Base-by-base conservation (phyloP, 2,113 vertebrate species). In the Pampusana beccarii region DNA sequence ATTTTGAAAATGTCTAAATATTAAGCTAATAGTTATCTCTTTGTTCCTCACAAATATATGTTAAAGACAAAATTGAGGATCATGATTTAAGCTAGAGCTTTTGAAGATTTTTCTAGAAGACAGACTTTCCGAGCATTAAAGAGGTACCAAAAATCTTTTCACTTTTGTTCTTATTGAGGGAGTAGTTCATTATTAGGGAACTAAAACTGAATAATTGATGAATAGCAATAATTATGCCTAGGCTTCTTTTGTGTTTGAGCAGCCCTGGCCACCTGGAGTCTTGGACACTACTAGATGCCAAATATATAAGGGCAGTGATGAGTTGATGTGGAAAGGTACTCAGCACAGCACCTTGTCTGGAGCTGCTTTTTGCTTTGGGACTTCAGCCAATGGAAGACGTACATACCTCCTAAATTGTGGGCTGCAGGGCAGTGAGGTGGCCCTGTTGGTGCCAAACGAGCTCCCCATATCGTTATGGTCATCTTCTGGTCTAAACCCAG, bases 61-160 rank as follows among this genome's bases (percentile, higher is more conserved):
- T 81, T 91, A 54, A 89, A 86, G 46, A 60, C 38, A 28, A 71
- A 89, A 71, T 34, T 62, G 0, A 2, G 10, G 25, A 54, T 84
- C 11, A 7, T 53, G 15, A 65, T 66, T 83, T 93, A 83, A 88
- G 54, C 8, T 65, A 48, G 38, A 53, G 34, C 58, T 92, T 92
- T 88, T 92, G 80, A 88, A 86, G 64, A 36, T 73, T 65, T 38
- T 80, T 83, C 29, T 61, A 19, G 51, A 89, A 34, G 81, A 46
- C 7, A 58, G 44, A 18, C 19, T 66, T 84, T 26, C 8, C 29
- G 62, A 34, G 72, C 33, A 64, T 74, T 56, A 84, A 61, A 93
- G 69, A 64, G 17, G 11, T 80, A 46, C 61, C 48, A 81, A 62
- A 84, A 84, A 40, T 51, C 40, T 54, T 69, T 69, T n/a, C 26